These are phyloP conservation scores for Mastacembelus armatus DNA, from an alignment of 2,797 vertebrate genomes.

Conservation along the genomic window DNA sequence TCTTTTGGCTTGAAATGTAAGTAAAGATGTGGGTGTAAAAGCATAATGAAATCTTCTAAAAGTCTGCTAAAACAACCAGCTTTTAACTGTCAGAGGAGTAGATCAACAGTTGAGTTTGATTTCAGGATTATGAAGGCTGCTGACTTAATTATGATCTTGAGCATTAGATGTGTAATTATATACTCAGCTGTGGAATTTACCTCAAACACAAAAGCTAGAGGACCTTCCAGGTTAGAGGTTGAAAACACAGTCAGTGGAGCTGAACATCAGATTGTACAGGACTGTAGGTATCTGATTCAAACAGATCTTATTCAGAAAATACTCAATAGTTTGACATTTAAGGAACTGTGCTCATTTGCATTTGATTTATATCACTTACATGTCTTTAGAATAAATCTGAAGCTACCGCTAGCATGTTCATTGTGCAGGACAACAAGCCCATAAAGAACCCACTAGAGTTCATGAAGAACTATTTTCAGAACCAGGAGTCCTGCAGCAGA, in stretches of 20 bases:
- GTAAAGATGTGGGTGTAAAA: constrained; percentile 53
- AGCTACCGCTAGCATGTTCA: no score
- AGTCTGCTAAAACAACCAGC: constrained; percentile 52
- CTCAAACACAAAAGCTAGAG: not conserved
- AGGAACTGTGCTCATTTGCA: not conserved
- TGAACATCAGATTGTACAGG: not conserved
- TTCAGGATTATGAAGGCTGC: constrained; percentile 19
- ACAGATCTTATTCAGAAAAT: no score
- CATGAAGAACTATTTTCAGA: no score
- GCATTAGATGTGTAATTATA: constrained; percentile 11
- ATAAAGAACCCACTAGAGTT: no score
- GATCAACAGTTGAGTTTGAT: constrained; percentile 19
- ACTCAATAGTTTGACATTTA: no score
- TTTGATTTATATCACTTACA: not conserved
- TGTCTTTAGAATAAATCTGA: no score
- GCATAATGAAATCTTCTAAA: constrained; percentile 50
- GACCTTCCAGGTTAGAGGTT: not conserved
- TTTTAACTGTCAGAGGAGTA: constrained; percentile 28
- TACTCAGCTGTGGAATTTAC: not conserved
- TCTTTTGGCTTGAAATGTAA: constrained; percentile 35
- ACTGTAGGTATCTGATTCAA: no score
- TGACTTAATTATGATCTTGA: constrained; percentile 19
- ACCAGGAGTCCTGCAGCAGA: no score
- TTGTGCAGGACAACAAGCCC: no score
- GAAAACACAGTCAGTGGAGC: no score